Evolutionary conservation across 2,113 vertebrate genomes (phyloP).

Genomic region (Caretta caretta): DNA sequence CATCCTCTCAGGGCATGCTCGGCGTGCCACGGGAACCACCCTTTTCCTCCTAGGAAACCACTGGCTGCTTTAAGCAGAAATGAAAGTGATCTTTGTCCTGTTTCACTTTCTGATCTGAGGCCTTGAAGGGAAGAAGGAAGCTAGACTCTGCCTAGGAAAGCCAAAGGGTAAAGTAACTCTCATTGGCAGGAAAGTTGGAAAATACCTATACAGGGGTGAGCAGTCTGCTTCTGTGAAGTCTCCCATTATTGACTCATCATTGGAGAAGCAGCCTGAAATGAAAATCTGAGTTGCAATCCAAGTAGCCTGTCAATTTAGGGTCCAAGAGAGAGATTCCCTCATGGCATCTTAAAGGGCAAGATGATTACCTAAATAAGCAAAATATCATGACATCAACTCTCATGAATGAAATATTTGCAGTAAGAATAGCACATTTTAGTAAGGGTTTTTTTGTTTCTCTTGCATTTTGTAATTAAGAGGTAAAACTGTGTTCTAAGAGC

Average conservation of each 20-base stretch:
- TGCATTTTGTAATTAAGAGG: background rate
- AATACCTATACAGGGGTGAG: background rate
- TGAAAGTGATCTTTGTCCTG: background rate
- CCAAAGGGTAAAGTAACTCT: background rate
- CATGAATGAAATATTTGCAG: fast-evolving
- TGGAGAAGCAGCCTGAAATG: background rate
- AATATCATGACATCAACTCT: background rate
- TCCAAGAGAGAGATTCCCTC: background rate
- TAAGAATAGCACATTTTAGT: background rate
- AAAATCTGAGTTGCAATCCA: background rate
- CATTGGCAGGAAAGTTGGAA: background rate
- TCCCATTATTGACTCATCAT: background rate
- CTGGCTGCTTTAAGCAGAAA: no score
- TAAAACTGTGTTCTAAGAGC: background rate
- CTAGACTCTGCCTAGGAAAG: background rate
- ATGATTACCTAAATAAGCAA: background rate
- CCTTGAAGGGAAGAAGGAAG: background rate
- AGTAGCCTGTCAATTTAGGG: background rate
- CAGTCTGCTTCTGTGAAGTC: background rate
- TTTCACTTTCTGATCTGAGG: fast-evolving
- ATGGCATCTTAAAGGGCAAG: background rate
- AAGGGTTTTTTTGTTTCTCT: background rate
- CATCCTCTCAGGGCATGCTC: background rate
- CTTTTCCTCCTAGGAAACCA: background rate
- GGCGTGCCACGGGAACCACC: background rate